A percentile compares a stretch with the other conserved stretches of the same genome.
Conservation (phyloP, 1,140 invertebrate genomes). For the Sarcophaga peregrina region DNA sequence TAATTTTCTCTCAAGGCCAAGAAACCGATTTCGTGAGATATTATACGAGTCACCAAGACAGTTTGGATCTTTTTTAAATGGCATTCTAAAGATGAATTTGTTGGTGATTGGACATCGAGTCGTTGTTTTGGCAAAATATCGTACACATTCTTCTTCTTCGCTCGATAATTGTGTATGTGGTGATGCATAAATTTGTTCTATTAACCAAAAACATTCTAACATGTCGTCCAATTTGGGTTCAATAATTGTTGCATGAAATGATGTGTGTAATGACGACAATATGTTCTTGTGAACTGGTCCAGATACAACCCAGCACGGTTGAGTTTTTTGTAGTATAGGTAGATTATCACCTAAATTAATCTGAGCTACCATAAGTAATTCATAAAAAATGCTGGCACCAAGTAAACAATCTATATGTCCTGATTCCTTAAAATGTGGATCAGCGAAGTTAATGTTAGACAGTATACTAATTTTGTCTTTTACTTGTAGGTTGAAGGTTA, state of each 20-base stretch:
- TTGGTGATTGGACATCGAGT: constrained; percentile 29
- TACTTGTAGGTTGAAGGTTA: no score
- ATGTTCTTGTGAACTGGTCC: not conserved
- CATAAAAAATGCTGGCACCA: not conserved
- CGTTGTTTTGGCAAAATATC: constrained; percentile 25
- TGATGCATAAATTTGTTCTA: not conserved
- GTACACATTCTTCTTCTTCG: not conserved
- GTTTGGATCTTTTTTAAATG: not conserved
- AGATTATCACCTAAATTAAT: not conserved
- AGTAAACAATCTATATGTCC: constrained; percentile 12
- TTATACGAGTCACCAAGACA: not conserved
- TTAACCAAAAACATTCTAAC: not conserved
- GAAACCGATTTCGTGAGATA: not conserved
- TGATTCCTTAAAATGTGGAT: not conserved
- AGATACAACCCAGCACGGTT: not conserved
- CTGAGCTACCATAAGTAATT: not conserved
- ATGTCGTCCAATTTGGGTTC: not conserved
- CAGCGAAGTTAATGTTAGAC: constrained; percentile 10
- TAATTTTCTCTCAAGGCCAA: not conserved
- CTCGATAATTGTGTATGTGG: not conserved
- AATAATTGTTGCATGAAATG: not conserved
- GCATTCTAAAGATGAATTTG: constrained; percentile 11
- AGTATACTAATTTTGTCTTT: no score
- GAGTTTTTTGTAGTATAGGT: not conserved
- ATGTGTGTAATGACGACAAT: not conserved